These are phyloP conservation scores for Drosophila buzzatii DNA, from an alignment of 2,888 invertebrate species.

Conservation along the genomic window DNA sequence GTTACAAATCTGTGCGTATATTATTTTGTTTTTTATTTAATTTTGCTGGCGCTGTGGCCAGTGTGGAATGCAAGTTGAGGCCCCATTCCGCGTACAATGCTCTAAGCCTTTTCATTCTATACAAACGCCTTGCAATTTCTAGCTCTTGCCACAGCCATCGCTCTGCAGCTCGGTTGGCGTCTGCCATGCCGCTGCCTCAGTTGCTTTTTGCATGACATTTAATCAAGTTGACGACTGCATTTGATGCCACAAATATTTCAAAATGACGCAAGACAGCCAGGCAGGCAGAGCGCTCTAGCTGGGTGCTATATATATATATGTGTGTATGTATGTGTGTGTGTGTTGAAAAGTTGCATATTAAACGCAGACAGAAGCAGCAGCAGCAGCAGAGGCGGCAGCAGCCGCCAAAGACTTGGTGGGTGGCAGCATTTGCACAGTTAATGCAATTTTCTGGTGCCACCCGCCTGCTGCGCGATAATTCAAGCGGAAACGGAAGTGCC, in stretches of 20 bases:
- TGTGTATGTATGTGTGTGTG: conserved; percentile 41
- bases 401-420: conserved; percentile 17
- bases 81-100: conserved; percentile 22
- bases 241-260: conserved; percentile 82
- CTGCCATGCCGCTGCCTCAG: conserved; percentile 51
- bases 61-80: conserved; percentile 26
- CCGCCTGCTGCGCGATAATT: conserved; percentile 75
- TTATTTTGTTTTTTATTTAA: conserved; percentile 11
- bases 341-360: conserved; percentile 77
- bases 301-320: conserved; percentile 3
- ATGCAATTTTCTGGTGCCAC: conserved; percentile 73
- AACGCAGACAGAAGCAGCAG: conserved; percentile 66
- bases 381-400: conserved; percentile 49
- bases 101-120: conserved; percentile 53
- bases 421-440: conserved; percentile 74
- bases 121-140: conserved; percentile 68
- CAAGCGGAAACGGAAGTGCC: conserved; percentile 81
- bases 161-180: conserved; percentile 13
- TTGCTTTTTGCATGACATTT: conserved; percentile 81
- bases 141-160: conserved; percentile 42
- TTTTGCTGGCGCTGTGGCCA: conserved; percentile 13
- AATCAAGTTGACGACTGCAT: conserved; percentile 82
- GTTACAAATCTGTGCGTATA: conserved; percentile 51
- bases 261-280: conserved; percentile 76
- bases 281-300: conserved; percentile 10